Evolutionary conservation across 2,888 invertebrate genomes (phyloP), one percentile per base, ranked within the genome.

Genomic region (Crossocerus cetratus): DNA sequence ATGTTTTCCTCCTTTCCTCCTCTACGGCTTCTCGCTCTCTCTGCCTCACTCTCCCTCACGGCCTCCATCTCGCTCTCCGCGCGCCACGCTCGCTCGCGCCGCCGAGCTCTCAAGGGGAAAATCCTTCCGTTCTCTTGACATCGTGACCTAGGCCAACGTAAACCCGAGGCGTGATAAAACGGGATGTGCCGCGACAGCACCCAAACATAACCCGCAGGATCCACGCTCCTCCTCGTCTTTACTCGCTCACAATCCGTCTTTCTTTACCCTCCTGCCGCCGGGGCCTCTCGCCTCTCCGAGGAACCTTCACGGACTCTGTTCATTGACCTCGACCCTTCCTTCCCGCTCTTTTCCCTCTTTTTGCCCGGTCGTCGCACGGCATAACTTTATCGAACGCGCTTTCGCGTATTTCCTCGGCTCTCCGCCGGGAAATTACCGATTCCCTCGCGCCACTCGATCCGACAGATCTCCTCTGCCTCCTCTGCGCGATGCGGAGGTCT

Each of bases 161-260:
- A 81, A 75, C 76, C 76, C 75, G 72, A 74, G 81, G 78, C 76
- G 76, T 80, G 85, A 86, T 87, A 85, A 83, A 86, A 84, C 82
- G 86, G 74, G 78, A 84, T 77, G 79, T 74, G 78, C 81, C 81
- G 74, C 80, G 85, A 83, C 85, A 84, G 83, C 84, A 81, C 86
- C 87, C 86, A 86, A 86, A 86, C 85, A 84, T 83, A 86, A 84
- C 86, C 86, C 85, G 70, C 74, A 72, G 77, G 78, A 76, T 63
- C 70, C 71, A 55, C 20, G 65, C 23, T 21, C 42, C 57, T 14
- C 22, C 23, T 32, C 45, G 57, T 3, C 23, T 32, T 32, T 45
- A 13, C 73, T 54, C 57, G 44, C 57, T 64, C 43, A 60, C 65
- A 42, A 49, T 23, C 21, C 58, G 68, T 72, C 72, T 61, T 43